phyloP scores from a whole-genome alignment of 2,797 vertebrate genomes.

The Sebastes jordani region DNA sequence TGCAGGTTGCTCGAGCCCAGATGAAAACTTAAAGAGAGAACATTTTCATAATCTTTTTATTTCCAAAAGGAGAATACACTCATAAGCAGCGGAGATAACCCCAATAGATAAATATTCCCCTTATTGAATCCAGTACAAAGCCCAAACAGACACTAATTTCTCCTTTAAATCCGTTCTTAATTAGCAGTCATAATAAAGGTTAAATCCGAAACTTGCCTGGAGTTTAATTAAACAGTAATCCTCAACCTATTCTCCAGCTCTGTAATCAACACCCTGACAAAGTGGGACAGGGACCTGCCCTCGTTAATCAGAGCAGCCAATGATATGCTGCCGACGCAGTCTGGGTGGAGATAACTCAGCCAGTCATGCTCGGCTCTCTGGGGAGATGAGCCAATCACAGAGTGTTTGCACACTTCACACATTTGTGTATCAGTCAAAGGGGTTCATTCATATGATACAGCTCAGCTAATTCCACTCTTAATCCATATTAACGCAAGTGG shows the following conservation, averaged over 20 bases:
- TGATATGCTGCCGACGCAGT: slow-evolving; percentile 44
- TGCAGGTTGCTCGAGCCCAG: not conserved
- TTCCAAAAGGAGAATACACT: not conserved
- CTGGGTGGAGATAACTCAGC: slow-evolving; percentile 38
- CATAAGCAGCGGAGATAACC: slow-evolving; percentile 4
- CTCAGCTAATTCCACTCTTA: slow-evolving; percentile 45
- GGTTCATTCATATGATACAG: slow-evolving; percentile 46
- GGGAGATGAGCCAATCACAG: slow-evolving; percentile 62
- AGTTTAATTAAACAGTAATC: slow-evolving; percentile 73
- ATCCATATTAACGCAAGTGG: slow-evolving; percentile 50
- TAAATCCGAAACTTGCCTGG: slow-evolving; percentile 52
- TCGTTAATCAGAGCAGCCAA: slow-evolving; percentile 61
- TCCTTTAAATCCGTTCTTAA: slow-evolving; percentile 45
- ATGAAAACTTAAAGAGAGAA: not conserved
- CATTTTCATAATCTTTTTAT: not conserved
- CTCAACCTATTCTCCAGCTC: slow-evolving; percentile 45
- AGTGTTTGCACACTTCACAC: slow-evolving; percentile 34
- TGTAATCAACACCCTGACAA: slow-evolving; percentile 56
- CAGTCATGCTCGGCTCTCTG: slow-evolving; percentile 48
- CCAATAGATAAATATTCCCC: not conserved
- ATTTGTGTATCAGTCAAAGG: slow-evolving; percentile 34
- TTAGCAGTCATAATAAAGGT: slow-evolving; percentile 52
- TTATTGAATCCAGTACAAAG: slow-evolving; percentile 22
- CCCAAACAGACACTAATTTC: slow-evolving; percentile 13
- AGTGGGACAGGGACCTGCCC: slow-evolving; percentile 51